Conservation (phyloP, 2,888 invertebrate species). For the Heteromurus nitidus region DNA sequence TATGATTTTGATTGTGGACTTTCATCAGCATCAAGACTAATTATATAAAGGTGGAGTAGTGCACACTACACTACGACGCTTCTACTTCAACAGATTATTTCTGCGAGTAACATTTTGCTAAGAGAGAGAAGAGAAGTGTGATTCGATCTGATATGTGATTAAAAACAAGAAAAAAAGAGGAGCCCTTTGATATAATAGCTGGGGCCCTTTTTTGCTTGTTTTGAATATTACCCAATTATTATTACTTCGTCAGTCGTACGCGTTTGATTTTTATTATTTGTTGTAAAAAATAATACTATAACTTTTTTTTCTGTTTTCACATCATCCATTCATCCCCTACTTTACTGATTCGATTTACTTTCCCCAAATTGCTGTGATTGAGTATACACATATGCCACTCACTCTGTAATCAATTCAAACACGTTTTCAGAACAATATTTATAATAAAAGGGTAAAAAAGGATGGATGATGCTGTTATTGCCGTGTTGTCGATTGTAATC, state of each 20-base stretch:
- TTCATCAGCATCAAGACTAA: constrained; percentile 38
- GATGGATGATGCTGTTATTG: no score
- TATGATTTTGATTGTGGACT: constrained; percentile 6
- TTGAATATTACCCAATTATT: constrained; percentile 1
- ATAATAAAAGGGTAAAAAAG: neutral
- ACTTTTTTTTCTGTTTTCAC: neutral
- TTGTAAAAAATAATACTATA: no score
- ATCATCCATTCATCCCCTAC: neutral
- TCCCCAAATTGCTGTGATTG: neutral
- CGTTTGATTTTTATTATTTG: neutral
- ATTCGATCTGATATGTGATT: neutral
- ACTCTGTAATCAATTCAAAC: neutral
- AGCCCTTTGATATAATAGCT: neutral
- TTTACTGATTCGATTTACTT: constrained; percentile 2
- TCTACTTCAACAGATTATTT: no score
- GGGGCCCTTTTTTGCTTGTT: neutral
- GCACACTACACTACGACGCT: neutral
- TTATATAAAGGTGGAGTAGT: constrained; percentile 44
- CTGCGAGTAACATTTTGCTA: no score
- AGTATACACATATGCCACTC: neutral
- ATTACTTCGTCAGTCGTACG: neutral
- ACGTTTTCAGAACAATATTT: neutral
- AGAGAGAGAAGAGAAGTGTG: no score
- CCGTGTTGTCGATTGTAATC: no score
- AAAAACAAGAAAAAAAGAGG: neutral